phyloP scores from a whole-genome alignment of 2,113 vertebrate species.

The Daboia siamensis region DNA sequence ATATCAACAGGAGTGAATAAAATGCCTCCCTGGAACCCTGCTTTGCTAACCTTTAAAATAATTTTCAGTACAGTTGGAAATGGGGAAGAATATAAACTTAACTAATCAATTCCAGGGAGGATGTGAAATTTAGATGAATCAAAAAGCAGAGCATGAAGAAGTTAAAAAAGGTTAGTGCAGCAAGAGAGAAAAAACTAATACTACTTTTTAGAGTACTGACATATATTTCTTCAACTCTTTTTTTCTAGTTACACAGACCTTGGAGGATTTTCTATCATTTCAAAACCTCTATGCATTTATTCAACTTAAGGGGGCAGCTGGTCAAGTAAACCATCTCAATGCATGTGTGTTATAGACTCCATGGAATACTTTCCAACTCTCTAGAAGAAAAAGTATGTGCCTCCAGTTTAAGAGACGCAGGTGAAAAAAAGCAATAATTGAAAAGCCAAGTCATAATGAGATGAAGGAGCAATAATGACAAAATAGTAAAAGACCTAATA shows the following conservation, averaged over 20 bases:
- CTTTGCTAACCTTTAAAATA: conserved; percentile 12
- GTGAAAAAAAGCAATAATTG: background rate
- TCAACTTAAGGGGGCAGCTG: background rate
- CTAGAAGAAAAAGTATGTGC: background rate
- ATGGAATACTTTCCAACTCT: background rate
- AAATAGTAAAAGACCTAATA: background rate
- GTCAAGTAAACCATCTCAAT: background rate
- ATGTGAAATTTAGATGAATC: background rate
- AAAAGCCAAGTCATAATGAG: conserved; percentile 9
- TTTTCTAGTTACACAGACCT: background rate
- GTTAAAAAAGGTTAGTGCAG: conserved; percentile 16
- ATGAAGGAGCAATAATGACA: conserved; percentile 8
- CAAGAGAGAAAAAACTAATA: background rate
- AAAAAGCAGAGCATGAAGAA: background rate
- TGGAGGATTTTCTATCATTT: background rate
- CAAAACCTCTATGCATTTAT: background rate
- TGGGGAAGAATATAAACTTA: conserved; percentile 16
- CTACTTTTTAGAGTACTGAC: background rate
- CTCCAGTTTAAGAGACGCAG: background rate
- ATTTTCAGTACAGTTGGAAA: conserved; percentile 20
- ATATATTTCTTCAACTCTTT: background rate
- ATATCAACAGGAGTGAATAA: conserved; percentile 15
- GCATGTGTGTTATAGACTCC: background rate
- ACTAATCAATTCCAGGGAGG: background rate
- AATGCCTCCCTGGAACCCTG: conserved; percentile 10